phyloP scores from a whole-genome alignment of 2,888 invertebrate genomes.

The Bugula neritina region DNA sequence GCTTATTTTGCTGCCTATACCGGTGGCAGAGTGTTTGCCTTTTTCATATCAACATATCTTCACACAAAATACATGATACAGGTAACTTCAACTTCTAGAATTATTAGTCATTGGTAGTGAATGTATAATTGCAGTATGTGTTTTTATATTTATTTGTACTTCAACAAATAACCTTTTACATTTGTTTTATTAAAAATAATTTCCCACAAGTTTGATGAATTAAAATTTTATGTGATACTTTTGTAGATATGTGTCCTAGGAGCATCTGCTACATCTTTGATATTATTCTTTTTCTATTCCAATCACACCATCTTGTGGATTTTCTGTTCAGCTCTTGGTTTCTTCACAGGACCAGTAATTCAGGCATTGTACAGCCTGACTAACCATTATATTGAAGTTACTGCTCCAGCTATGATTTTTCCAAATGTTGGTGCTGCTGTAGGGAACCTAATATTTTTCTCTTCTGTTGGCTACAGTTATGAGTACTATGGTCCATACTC shows the following conservation, averaged over 20 bases:
- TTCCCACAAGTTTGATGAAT: no score
- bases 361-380: constrained; percentile 38
- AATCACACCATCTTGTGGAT: constrained; percentile 35
- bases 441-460: neutral
- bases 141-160: no score
- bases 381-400: constrained; percentile 35
- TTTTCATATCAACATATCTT: constrained; percentile 28
- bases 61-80: constrained; percentile 6
- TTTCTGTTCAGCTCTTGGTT: constrained; percentile 33
- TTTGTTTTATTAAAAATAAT: no score
- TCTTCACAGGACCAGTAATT: constrained; percentile 36
- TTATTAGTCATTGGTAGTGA: no score
- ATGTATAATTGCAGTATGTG: no score
- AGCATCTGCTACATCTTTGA: constrained; percentile 32
- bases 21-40: constrained; percentile 34
- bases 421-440: constrained; percentile 19
- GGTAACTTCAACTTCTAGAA: no score
- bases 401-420: neutral
- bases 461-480: neutral
- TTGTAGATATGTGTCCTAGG: constrained; percentile 34
- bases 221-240: no score
- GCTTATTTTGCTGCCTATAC: constrained; percentile 39
- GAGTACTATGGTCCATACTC: constrained; percentile 2
- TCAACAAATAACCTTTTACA: no score
- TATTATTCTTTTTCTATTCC: constrained; percentile 33